Conservation (phyloP, 2,888 invertebrate species). For the Phortica magna region DNA sequence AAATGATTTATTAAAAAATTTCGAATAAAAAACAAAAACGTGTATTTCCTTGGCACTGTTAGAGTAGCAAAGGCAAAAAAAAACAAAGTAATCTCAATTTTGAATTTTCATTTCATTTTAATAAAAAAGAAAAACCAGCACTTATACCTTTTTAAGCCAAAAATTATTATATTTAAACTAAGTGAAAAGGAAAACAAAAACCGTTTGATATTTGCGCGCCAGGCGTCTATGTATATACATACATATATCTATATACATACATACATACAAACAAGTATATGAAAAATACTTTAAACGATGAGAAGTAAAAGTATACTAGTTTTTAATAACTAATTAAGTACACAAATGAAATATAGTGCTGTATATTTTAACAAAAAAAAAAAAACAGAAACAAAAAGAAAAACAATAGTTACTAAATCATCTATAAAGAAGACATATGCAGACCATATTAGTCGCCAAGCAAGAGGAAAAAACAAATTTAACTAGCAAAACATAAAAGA, state of each 20-base stretch:
- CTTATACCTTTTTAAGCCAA: slow-evolving; percentile 37
- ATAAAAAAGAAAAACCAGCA: slow-evolving; percentile 28
- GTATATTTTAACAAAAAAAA: slow-evolving; percentile 34
- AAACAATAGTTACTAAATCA: slow-evolving; percentile 11
- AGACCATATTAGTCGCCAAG: no score
- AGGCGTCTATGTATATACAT: slow-evolving; percentile 39
- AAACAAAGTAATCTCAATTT: slow-evolving; percentile 37
- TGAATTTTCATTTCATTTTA: slow-evolving; percentile 38
- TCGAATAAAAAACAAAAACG: slow-evolving; percentile 23
- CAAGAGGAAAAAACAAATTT: background rate
- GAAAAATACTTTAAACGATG: slow-evolving; percentile 31
- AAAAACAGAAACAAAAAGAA: slow-evolving; percentile 28
- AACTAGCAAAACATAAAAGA: slow-evolving; percentile 40
- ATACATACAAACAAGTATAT: slow-evolving; percentile 51
- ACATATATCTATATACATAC: slow-evolving; percentile 44
- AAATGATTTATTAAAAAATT: slow-evolving; percentile 51
- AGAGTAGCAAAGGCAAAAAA: slow-evolving; percentile 12
- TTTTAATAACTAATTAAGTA: slow-evolving; percentile 43
- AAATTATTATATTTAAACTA: slow-evolving; percentile 42
- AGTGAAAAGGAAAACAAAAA: slow-evolving; percentile 31
- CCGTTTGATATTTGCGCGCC: slow-evolving; percentile 19
- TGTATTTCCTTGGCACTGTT: slow-evolving; percentile 21
- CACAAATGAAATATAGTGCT: slow-evolving; percentile 32
- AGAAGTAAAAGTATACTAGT: slow-evolving; percentile 43
- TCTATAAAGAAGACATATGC: background rate